Evolutionary conservation across 1,140 invertebrate genomes (phyloP).

Genomic region (Eciton burchellii): DNA sequence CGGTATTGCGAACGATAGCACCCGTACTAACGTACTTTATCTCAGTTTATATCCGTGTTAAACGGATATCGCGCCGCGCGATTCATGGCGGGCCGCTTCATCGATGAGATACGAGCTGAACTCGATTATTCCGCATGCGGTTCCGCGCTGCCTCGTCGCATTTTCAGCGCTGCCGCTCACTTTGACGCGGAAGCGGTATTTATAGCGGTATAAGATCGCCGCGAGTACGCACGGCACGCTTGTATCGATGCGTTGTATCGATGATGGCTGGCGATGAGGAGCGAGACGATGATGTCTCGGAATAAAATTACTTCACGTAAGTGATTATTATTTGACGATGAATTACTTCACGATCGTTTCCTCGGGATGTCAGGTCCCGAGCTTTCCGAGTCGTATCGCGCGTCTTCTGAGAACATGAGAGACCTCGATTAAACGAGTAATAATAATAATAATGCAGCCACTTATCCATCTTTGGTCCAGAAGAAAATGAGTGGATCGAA

Average conservation of each 20-base stretch:
- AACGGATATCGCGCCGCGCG: constrained; percentile 43
- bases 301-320: too few species aligned
- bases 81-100: constrained; percentile 30
- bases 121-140: constrained; percentile 40
- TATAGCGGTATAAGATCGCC: constrained; percentile 1
- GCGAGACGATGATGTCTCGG: too few species aligned
- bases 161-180: not conserved
- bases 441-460: too few species aligned
- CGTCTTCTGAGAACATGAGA: too few species aligned
- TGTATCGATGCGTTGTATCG: not conserved
- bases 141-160: constrained; percentile 7
- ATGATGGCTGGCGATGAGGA: too few species aligned
- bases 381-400: too few species aligned
- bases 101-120: constrained; percentile 36
- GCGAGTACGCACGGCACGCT: not conserved
- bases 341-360: too few species aligned
- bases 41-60: constrained; percentile 57
- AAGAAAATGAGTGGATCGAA: too few species aligned
- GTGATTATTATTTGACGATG: too few species aligned
- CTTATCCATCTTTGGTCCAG: too few species aligned
- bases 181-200: not conserved
- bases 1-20: constrained; percentile 43
- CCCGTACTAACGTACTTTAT: constrained; percentile 54
- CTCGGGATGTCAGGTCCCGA: too few species aligned
- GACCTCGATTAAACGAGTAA: too few species aligned